Conservation (phyloP, 2,888 invertebrate genomes). For the Ichneumoninae sp. region DNA sequence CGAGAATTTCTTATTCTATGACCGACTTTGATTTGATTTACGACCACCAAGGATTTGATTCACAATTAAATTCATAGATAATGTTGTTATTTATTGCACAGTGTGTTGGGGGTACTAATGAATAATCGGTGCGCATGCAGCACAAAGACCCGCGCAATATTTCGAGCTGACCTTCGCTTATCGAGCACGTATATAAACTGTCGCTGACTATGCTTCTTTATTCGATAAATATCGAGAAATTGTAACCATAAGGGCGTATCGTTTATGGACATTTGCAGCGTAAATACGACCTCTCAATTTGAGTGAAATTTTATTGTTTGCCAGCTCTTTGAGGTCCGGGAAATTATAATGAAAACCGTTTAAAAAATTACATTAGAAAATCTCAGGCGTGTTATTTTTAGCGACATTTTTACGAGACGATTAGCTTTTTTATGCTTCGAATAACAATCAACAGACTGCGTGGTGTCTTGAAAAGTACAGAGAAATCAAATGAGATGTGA, state of each 20-base stretch:
- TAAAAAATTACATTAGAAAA: background rate
- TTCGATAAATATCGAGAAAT: background rate
- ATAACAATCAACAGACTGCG: too few relatives aligned
- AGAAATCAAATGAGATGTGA: too few relatives aligned
- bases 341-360: background rate
- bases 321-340: background rate
- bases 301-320: background rate
- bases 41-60: background rate
- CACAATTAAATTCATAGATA: background rate
- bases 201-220: background rate
- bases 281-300: background rate
- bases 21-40: background rate
- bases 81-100: background rate
- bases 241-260: background rate
- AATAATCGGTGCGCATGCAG: background rate
- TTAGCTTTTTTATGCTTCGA: too few relatives aligned
- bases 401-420: background rate
- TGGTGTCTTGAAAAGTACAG: too few relatives aligned
- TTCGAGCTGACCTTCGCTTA: slow-evolving; percentile 7
- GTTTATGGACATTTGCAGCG: background rate
- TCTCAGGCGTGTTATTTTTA: too few relatives aligned
- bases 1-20: background rate
- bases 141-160: background rate
- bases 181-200: background rate
- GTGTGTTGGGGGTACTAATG: too few relatives aligned